Evolutionary conservation across 2,113 vertebrate genomes (phyloP), one percentile per base, ranked within the genome.

Genomic region (Oncorhynchus gorbuscha): DNA sequence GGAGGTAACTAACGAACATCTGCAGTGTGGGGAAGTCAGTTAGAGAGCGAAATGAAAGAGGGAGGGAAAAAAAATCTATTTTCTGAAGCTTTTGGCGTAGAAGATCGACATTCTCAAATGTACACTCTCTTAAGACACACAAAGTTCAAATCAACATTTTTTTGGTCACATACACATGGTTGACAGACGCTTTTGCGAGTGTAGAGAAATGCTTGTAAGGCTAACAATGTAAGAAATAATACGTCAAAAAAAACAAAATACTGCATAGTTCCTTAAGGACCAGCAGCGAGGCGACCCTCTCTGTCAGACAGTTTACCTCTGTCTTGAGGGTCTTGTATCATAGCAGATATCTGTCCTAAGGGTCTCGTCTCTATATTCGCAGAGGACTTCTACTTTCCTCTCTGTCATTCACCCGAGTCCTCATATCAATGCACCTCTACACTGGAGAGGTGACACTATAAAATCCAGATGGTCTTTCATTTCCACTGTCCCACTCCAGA

Each of bases 391-490:
- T 61, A 22, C 59, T 61, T 7, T 26, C 2, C 8, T 39, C 28
- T 35, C 14, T 20, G 14, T 69, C 30, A 39, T 20, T 69, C 3
- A 20, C 8, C 14, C 4, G 32, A 39, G 14, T 32, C 13, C 66
- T n/a, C 69, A 28, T 51, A 51, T 26, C 30, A 64, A 16, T 20
- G 8, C 20, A 22, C 49, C 16, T 69, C 71, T 48, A 39, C 28
- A 8, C 24, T 51, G 45, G 58, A 20, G n/a, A 28, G 35, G 26
- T 9, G 9, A 39, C 11, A n/a, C 18, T 35, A 66, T 66, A 22
- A 28, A 59, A 59, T 64, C 35, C 74, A 81, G 71, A 77, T 76
- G 32, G 70, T 62, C 2, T 61, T 48, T 32, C 26, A 49, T 76
- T 76, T 76, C 71, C 51, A 16, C 24, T 55, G 45, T 26, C 48